Evolutionary conservation across 1,140 invertebrate genomes (phyloP).

Genomic region (Lycorma delicatula): DNA sequence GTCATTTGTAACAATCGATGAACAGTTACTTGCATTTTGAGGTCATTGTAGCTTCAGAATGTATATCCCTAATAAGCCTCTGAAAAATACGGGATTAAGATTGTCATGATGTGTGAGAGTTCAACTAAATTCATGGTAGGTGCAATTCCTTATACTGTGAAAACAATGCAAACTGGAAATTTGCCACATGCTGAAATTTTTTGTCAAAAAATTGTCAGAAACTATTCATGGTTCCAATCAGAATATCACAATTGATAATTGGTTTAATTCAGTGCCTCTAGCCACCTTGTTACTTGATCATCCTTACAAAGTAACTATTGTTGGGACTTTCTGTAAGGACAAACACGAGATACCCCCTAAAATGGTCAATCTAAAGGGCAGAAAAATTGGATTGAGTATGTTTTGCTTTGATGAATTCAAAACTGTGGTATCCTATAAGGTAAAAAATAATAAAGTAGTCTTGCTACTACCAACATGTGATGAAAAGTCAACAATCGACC

Average conservation of each 20-base stretch:
- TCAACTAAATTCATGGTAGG: conserved; percentile 32
- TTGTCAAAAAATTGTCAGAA: conserved; percentile 27
- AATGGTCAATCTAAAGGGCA: conserved; percentile 17
- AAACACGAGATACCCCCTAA: conserved; percentile 22
- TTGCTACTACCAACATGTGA: conserved; percentile 20
- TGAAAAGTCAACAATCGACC: conserved; percentile 11
- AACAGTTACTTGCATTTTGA: conserved; percentile 35
- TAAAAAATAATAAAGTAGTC: conserved; percentile 22
- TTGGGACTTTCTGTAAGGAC: conserved; percentile 30
- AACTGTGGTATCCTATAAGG: conserved; percentile 22
- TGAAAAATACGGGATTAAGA: conserved; percentile 37
- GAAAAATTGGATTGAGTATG: conserved; percentile 15
- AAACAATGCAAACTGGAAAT: conserved; percentile 21
- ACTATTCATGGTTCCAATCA: conserved; percentile 25
- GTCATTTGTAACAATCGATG: conserved; percentile 32
- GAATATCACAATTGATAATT: conserved; percentile 34
- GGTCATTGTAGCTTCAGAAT: conserved; percentile 35
- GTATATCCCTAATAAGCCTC: conserved; percentile 34
- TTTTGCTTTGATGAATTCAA: conserved; percentile 19
- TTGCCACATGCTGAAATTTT: no score
- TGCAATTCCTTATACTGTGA: conserved; percentile 34
- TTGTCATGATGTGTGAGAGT: conserved; percentile 32
- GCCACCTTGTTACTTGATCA: conserved; percentile 19
- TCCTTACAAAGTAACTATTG: conserved; percentile 23
- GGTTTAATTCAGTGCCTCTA: conserved; percentile 28